Conservation (phyloP, 1,140 invertebrate genomes). For the Drosophila mojavensis region DNA sequence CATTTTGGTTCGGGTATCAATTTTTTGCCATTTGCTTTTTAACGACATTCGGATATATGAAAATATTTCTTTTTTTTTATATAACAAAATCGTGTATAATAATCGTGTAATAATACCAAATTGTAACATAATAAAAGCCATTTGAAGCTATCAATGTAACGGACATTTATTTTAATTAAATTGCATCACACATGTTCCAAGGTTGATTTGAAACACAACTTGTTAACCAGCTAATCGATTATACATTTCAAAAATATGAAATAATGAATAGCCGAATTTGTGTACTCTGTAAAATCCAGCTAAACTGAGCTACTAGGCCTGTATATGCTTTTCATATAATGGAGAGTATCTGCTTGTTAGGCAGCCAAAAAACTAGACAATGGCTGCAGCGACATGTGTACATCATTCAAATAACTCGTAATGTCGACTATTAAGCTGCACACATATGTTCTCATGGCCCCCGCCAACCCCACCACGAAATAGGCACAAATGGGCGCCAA, state of each 20-base stretch:
- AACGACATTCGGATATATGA: too few species aligned
- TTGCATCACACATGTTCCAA: constrained; percentile 50
- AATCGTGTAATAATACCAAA: not conserved
- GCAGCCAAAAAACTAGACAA: not conserved
- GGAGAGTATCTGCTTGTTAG: not conserved
- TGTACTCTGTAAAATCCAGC: constrained; percentile 15
- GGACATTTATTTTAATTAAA: constrained; percentile 53
- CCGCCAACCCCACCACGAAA: constrained; percentile 24
- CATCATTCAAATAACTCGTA: constrained; percentile 11
- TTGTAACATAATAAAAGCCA: constrained; percentile 13
- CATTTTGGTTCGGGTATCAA: not conserved
- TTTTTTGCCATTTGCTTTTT: not conserved
- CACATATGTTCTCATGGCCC: constrained; percentile 36
- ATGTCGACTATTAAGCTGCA: constrained; percentile 13
- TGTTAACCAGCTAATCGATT: constrained; percentile 68
- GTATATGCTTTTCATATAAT: too few species aligned
- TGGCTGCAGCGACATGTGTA: not conserved
- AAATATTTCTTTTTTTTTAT: not conserved
- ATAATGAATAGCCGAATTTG: not conserved
- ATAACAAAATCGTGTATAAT: not conserved
- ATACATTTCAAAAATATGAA: not conserved
- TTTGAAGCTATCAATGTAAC: constrained; percentile 9
- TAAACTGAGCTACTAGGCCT: too few species aligned
- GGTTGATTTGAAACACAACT: constrained; percentile 40
- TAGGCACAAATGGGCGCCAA: constrained; percentile 74